Evolutionary conservation across 2,113 vertebrate species (phyloP), one percentile per base, ranked within the genome.

Genomic region (Plecotus auritus): DNA sequence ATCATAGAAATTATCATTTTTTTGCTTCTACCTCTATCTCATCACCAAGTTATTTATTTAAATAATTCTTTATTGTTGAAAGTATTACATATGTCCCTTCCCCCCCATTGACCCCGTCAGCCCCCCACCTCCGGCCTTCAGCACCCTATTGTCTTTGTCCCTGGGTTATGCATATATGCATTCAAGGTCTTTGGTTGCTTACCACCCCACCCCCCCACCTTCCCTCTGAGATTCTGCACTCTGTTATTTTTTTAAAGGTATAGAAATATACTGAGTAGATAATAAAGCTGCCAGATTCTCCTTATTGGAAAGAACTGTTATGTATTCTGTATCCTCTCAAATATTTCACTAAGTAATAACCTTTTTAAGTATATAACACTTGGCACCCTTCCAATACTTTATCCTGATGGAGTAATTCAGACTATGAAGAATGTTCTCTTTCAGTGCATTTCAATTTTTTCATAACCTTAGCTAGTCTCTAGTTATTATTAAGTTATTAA

Each of bases 401-500:
- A 90, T 73, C 4, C 69, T 89, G 30, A 82, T 35, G 40, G 7
- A 88, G 16, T 85, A 93, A 84, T 30, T 89, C 17, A 70, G 54
- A 90, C 56, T 90, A 88, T 86, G 30, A 95, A 95, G 64, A 91
- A 93, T 93, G 42, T n/a, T 92, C 35, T 82, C 23, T 93, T 32
- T 74, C 22, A 96, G 22, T 88, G 14, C 20, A 90, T 72, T 64
- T 74, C 70, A 84, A 76, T 23, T 85, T 81, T 83, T 64, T 78
- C 76, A 78, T 78, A 78, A 78, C 20, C 32, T 54, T 61, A 80
- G 64, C 64, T 49, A 85, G 37, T 77, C 47, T 87, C 67, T 73
- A 87, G 47, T 49, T 47, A 74, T 47, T 76, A 45, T 47, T 32
- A 47, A 47, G 64, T 69, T 20, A 37, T 5, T 78, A 84, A 61